A percentile compares a stretch with the other conserved stretches of the same genome.
These are phyloP conservation scores for Apocheima hispidaria DNA, from an alignment of 2,888 invertebrate species.

Conservation along the genomic window DNA sequence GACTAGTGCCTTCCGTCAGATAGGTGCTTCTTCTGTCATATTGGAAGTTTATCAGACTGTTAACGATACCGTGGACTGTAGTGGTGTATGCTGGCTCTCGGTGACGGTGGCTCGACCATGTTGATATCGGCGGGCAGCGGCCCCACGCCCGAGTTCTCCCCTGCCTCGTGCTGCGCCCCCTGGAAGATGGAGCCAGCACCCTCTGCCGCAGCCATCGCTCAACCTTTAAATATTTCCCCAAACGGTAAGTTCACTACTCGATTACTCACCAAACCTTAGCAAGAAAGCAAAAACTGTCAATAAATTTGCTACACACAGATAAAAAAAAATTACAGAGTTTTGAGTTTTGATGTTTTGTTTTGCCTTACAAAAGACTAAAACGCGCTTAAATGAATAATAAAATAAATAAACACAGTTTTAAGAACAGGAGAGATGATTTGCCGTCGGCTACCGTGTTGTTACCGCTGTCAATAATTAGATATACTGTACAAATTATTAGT, in stretches of 20 bases:
- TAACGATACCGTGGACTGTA: constrained; percentile 60
- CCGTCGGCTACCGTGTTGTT: constrained; percentile 20
- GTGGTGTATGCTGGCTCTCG: constrained; percentile 63
- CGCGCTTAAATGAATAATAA: constrained; percentile 14
- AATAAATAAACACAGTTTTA: neutral
- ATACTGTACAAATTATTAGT: too few relatives aligned
- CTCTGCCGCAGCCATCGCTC: constrained; percentile 80
- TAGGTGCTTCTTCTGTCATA: constrained; percentile 56
- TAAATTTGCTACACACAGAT: neutral
- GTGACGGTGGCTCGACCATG: constrained; percentile 83
- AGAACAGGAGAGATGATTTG: neutral
- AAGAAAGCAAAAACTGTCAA: neutral
- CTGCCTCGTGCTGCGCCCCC: constrained; percentile 86
- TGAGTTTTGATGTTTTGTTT: neutral
- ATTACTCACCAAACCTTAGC: neutral
- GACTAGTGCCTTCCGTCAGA: constrained; percentile 64
- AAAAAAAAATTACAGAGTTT: neutral
- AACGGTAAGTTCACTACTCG: constrained; percentile 66
- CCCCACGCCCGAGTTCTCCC: constrained; percentile 85
- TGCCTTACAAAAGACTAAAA: constrained; percentile 33
- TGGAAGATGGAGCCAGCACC: constrained; percentile 89
- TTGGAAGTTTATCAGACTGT: constrained; percentile 50
- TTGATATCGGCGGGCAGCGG: constrained; percentile 89
- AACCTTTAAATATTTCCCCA: constrained; percentile 87
- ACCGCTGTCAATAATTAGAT: neutral